Conservation (phyloP, 2,113 vertebrate species). For the Silurus glanis region DNA sequence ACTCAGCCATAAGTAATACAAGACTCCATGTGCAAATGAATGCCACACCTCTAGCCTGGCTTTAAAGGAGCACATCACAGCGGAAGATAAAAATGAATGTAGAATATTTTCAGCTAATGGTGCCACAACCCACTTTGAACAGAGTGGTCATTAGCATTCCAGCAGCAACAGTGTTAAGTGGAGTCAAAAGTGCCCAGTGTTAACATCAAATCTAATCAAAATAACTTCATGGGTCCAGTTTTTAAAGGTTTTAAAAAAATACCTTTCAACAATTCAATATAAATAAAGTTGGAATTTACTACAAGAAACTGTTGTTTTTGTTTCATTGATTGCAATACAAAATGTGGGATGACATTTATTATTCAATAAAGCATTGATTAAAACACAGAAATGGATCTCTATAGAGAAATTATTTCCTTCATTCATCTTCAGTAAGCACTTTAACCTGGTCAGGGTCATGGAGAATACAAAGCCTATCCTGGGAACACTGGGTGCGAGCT, state of each 20-base stretch:
- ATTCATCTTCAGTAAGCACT: neutral
- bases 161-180: slow-evolving; percentile 39
- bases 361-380: neutral
- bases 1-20: slow-evolving; percentile 27
- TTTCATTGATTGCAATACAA: neutral
- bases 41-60: slow-evolving; percentile 10
- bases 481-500: neutral
- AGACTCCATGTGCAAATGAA: slow-evolving; percentile 16
- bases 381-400: neutral
- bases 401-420: neutral
- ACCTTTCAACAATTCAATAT: neutral
- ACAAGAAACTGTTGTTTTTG: neutral
- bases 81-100: slow-evolving; percentile 22
- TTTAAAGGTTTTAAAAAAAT: slow-evolving; percentile 2
- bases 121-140: slow-evolving; percentile 33
- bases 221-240: slow-evolving; percentile 9
- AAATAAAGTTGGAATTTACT: neutral
- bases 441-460: neutral
- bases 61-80: slow-evolving; percentile 27
- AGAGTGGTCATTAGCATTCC: slow-evolving; percentile 38
- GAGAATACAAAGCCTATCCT: neutral
- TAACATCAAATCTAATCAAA: slow-evolving; percentile 34
- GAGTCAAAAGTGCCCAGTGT: slow-evolving; percentile 37
- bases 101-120: slow-evolving; percentile 30
- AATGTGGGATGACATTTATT: neutral